These are phyloP conservation scores for Drosophila mojavensis DNA, from an alignment of 1,140 invertebrate species.

Conservation along the genomic window DNA sequence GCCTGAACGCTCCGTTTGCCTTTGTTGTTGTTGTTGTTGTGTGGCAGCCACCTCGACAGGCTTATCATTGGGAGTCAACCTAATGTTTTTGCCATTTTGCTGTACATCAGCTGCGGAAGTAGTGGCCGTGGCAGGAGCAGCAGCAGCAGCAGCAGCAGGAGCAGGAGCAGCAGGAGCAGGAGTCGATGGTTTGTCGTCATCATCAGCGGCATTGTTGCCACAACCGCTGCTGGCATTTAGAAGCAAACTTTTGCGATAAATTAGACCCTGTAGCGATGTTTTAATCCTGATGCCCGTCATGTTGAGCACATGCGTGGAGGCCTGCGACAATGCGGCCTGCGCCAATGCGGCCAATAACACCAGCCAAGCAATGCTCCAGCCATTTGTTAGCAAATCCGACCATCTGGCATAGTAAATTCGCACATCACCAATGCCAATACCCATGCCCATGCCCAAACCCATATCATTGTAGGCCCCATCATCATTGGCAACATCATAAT, in stretches of 20 bases:
- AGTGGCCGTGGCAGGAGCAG: background rate
- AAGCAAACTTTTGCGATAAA: constrained; percentile 84
- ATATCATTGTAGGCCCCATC: constrained; percentile 42
- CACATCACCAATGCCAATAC: constrained; percentile 55
- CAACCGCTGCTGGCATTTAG: constrained; percentile 67
- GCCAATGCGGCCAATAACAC: constrained; percentile 89
- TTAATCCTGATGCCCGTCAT: constrained; percentile 92
- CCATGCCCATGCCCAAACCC: constrained; percentile 24
- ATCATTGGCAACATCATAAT: constrained; percentile 37
- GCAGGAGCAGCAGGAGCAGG: constrained; percentile 9
- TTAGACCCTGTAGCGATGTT: constrained; percentile 89
- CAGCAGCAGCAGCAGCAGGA: constrained; percentile 2
- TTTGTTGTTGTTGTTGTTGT: constrained; percentile 29
- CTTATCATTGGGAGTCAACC: constrained; percentile 43
- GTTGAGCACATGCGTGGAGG: constrained; percentile 92
- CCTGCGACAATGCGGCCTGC: constrained; percentile 93
- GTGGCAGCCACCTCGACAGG: constrained; percentile 26
- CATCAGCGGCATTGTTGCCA: constrained; percentile 37
- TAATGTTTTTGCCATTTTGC: constrained; percentile 44
- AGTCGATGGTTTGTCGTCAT: constrained; percentile 2
- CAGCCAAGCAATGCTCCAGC: constrained; percentile 90
- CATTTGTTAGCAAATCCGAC: constrained; percentile 89
- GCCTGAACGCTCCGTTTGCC: constrained; percentile 45
- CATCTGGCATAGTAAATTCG: constrained; percentile 84
- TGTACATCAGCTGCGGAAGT: constrained; percentile 15